Evolutionary conservation across 2,797 vertebrate species (phyloP).

Genomic region (Molossus alvarezi): DNA sequence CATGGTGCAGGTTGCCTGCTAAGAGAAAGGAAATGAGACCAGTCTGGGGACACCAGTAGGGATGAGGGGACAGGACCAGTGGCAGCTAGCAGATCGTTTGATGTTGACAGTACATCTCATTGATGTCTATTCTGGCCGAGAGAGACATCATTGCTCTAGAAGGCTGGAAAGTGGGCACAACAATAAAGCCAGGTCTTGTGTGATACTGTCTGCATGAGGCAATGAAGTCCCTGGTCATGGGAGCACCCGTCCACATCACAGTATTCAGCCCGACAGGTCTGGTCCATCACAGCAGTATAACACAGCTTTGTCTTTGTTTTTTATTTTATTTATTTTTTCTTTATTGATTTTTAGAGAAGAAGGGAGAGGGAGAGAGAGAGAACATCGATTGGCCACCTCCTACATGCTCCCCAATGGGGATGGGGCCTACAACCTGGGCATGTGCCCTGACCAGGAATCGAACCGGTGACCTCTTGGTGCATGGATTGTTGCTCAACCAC

Average conservation of each 20-base stretch:
- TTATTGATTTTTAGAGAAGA: no score
- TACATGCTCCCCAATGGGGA: no score
- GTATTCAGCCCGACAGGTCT: not conserved
- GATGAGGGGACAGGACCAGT: not conserved
- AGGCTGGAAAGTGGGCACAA: not conserved
- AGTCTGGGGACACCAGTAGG: not conserved
- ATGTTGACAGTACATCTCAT: not conserved
- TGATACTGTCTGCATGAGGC: not conserved
- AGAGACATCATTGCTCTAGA: not conserved
- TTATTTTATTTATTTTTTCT: no score
- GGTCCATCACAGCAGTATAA: no score
- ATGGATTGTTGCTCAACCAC: no score
- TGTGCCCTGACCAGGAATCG: no score
- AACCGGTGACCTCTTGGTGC: no score
- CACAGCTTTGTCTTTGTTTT: not conserved
- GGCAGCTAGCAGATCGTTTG: not conserved
- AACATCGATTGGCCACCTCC: no score
- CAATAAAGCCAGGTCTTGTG: not conserved
- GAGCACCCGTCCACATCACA: not conserved
- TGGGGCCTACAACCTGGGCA: no score
- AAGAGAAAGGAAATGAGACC: slow-evolving; percentile 32
- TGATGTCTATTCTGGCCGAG: not conserved
- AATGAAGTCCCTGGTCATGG: not conserved
- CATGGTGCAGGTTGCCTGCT: not conserved
- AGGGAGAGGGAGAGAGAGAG: no score